Percentiles rank a stretch among this genome's conserved stretches.
Evolutionary conservation across 1,140 invertebrate genomes (phyloP).

Genomic region (Littorina saxatilis): DNA sequence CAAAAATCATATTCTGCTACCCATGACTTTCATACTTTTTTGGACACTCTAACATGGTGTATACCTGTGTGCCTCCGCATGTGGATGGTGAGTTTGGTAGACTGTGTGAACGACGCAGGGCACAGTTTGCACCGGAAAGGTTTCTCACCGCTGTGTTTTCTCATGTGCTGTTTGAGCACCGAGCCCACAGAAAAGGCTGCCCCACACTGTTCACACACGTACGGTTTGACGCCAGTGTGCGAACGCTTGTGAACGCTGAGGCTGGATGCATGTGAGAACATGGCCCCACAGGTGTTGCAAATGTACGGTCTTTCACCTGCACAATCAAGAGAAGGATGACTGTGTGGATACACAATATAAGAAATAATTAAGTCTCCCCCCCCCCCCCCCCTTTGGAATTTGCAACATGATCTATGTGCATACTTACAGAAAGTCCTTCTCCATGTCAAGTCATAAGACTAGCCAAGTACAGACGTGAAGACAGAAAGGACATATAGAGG

Average conservation of each 20-base stretch:
- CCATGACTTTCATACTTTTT: no score
- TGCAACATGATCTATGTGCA: no score
- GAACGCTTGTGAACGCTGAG: conserved; percentile 29
- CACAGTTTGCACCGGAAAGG: conserved; percentile 39
- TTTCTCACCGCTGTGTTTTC: conserved; percentile 37
- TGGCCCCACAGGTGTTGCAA: conserved; percentile 88
- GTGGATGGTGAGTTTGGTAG: conserved; percentile 31
- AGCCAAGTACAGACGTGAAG: no score
- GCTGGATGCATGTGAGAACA: conserved; percentile 77
- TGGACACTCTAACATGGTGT: no score
- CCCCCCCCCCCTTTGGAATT: no score
- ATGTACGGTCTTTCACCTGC: conserved; percentile 82
- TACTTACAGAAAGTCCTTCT: no score
- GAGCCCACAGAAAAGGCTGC: conserved; percentile 30
- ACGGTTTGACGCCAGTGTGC: conserved; percentile 82
- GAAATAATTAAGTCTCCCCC: no score
- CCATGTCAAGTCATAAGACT: no score
- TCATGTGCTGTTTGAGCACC: conserved; percentile 39
- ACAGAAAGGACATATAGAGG: no score
- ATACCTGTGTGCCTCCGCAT: conserved; percentile 33
- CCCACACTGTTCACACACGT: conserved; percentile 77
- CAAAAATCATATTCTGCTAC: no score
- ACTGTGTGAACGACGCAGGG: conserved; percentile 28
- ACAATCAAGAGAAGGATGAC: no score
- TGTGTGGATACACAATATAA: no score